These are phyloP conservation scores for Planococcus citri DNA, from an alignment of 1,140 invertebrate species.

Conservation along the genomic window DNA sequence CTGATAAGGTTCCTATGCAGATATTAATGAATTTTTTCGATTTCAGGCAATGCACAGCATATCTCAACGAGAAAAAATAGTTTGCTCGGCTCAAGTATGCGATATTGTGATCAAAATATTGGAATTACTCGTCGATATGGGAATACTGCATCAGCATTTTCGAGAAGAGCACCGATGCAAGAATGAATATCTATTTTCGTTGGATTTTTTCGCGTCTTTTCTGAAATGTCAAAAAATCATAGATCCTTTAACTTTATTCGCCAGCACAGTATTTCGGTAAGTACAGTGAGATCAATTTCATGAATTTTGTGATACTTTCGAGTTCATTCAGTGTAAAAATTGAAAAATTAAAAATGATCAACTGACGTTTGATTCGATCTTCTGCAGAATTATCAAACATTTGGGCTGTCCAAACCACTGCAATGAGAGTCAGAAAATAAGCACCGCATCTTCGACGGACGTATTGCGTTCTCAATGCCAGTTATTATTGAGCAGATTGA, in stretches of 20 bases:
- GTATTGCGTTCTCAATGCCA: slow-evolving; percentile 78
- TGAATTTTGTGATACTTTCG: too few relatives aligned
- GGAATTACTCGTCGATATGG: slow-evolving; percentile 77
- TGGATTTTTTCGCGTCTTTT: neutral
- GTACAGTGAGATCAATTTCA: neutral
- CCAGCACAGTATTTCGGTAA: neutral
- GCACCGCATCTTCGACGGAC: slow-evolving; percentile 49
- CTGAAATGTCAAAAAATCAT: neutral
- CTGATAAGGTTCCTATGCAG: too few relatives aligned
- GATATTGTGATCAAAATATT: slow-evolving; percentile 81
- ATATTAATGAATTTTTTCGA: neutral
- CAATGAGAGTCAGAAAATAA: slow-evolving; percentile 66
- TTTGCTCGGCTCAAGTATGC: slow-evolving; percentile 71
- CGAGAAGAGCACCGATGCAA: neutral
- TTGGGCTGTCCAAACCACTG: slow-evolving; percentile 89
- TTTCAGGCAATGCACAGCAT: slow-evolving; percentile 72
- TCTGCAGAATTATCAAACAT: slow-evolving; percentile 62
- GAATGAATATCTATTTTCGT: neutral
- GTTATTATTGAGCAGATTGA: slow-evolving; percentile 63
- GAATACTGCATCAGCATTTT: slow-evolving; percentile 50
- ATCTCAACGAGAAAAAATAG: slow-evolving; percentile 57
- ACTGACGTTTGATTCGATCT: neutral
- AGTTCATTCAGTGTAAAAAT: too few relatives aligned
- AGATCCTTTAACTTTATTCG: neutral
- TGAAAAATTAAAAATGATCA: too few relatives aligned